Conservation (phyloP, 2,113 vertebrate species). For the Eupsittula cactorum region DNA sequence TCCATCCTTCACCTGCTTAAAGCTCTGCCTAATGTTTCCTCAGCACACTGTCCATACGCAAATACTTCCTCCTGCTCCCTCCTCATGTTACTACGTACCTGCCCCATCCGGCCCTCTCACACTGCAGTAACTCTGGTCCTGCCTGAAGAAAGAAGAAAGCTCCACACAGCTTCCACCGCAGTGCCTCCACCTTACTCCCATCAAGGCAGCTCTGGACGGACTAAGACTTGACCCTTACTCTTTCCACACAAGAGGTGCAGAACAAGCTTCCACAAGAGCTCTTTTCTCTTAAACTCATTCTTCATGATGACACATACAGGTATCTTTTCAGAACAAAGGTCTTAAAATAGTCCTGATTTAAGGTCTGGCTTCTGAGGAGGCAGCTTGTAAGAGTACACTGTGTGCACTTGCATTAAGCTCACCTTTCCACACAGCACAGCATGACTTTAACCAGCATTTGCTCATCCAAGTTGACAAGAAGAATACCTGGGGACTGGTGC, state of each 20-base stretch:
- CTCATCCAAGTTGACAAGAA: constrained; percentile 4
- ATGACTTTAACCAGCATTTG: not conserved
- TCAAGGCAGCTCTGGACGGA: not conserved
- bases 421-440: not conserved
- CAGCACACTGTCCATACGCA: not conserved
- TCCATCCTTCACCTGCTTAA: not conserved
- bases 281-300: not conserved
- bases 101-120: not conserved
- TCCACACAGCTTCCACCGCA: not conserved
- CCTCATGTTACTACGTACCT: not conserved
- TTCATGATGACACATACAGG: not conserved
- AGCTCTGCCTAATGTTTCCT: not conserved
- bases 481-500: not conserved
- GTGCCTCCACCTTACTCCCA: not conserved
- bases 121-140: not conserved
- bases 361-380: not conserved
- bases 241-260: not conserved
- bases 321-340: not conserved
- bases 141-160: not conserved
- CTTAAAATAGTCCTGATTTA: not conserved
- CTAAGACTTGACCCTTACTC: not conserved
- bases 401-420: not conserved
- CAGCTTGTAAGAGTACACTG: not conserved
- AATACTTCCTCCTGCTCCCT: not conserved
- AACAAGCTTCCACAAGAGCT: not conserved